Evolutionary conservation across 1,140 invertebrate species (phyloP).

Genomic region (Zaprionus nigranus): DNA sequence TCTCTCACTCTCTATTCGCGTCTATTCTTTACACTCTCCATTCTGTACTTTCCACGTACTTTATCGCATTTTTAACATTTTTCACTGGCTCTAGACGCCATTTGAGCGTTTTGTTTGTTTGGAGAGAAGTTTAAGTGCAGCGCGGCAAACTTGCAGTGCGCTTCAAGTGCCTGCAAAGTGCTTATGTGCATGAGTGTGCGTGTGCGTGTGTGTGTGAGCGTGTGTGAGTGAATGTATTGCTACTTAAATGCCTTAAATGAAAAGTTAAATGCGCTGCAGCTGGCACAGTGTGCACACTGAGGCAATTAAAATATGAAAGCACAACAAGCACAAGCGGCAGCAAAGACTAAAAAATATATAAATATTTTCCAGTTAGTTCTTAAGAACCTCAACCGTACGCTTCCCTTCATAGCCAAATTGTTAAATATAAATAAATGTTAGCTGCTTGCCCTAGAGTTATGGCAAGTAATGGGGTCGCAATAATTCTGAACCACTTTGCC

Average conservation of each 20-base stretch:
- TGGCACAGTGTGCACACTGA: slow-evolving; percentile 19
- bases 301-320: slow-evolving; percentile 43
- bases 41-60: slow-evolving; percentile 35
- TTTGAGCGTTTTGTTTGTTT: slow-evolving; percentile 49
- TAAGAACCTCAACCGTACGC: background rate
- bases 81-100: slow-evolving; percentile 33
- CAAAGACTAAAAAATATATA: slow-evolving; percentile 4
- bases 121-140: slow-evolving; percentile 48
- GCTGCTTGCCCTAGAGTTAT: background rate
- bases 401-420: background rate
- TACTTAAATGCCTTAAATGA: slow-evolving; percentile 65
- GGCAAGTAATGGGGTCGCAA: background rate
- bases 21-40: slow-evolving; percentile 33
- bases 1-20: background rate
- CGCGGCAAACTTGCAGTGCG: slow-evolving; percentile 46
- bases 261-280: slow-evolving; percentile 54
- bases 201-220: slow-evolving; percentile 1
- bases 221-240: slow-evolving; percentile 16
- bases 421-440: background rate
- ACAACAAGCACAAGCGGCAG: background rate
- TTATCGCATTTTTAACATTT: slow-evolving; percentile 36
- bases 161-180: slow-evolving; percentile 40
- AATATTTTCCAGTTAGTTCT: slow-evolving; percentile 12
- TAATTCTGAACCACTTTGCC: slow-evolving; percentile 4
- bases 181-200: slow-evolving; percentile 9